Evolutionary conservation across 2,888 invertebrate species (phyloP).

Genomic region (Lordiphosa andalusiaca): DNA sequence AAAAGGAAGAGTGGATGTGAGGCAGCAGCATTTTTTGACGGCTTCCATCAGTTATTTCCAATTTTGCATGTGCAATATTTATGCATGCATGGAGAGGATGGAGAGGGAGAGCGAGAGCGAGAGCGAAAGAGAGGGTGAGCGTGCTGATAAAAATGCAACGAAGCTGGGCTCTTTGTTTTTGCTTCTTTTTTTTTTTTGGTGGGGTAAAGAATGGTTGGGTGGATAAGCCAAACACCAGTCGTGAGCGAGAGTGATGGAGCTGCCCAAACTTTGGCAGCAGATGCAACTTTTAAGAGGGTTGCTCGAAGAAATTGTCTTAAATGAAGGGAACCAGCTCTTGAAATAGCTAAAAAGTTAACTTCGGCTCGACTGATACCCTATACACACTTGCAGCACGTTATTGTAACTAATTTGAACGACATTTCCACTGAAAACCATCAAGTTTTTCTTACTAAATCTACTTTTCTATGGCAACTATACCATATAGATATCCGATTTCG

Average conservation of each 20-base stretch:
- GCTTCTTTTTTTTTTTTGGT: background rate
- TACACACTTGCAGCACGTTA: too few relatives aligned
- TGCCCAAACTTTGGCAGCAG: constrained; percentile 58
- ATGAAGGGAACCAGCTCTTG: too few relatives aligned
- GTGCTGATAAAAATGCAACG: constrained; percentile 41
- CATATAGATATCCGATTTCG: too few relatives aligned
- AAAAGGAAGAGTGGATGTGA: constrained; percentile 25
- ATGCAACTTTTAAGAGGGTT: constrained; percentile 25
- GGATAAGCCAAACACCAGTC: constrained; percentile 38
- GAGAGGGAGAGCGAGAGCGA: constrained; percentile 1
- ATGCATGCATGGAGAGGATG: constrained; percentile 40
- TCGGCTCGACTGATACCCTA: too few relatives aligned
- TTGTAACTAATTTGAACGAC: too few relatives aligned
- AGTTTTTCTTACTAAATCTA: too few relatives aligned
- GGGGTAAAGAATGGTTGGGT: constrained; percentile 3
- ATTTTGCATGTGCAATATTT: constrained; percentile 69
- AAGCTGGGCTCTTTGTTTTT: constrained; percentile 14
- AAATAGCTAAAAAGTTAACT: too few relatives aligned
- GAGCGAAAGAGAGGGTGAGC: background rate
- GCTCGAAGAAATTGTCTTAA: background rate
- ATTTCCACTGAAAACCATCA: too few relatives aligned
- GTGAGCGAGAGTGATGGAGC: constrained; percentile 59
- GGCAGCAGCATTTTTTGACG: constrained; percentile 62
- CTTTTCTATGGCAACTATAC: too few relatives aligned
- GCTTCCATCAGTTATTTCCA: constrained; percentile 71